A percentile compares a stretch with the other conserved stretches of the same genome.
Conservation (phyloP, 2,888 invertebrate species). For the Minunthozetes semirufus region DNA sequence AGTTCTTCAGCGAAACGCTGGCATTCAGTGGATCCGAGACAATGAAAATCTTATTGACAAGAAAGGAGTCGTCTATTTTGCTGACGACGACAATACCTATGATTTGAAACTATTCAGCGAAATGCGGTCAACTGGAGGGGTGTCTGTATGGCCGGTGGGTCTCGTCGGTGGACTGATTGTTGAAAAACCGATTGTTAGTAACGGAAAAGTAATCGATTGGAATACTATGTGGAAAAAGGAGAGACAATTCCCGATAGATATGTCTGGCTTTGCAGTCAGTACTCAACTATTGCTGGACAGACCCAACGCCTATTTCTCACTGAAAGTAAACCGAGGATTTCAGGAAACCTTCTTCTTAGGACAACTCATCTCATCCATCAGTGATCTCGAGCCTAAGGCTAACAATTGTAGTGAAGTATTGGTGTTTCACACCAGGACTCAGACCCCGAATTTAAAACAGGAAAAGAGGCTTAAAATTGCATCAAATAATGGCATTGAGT, state of each 20-base stretch:
- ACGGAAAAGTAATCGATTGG: constrained; percentile 67
- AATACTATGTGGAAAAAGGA: constrained; percentile 60
- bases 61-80: constrained; percentile 78
- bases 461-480: constrained; percentile 55
- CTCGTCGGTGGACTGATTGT: constrained; percentile 90
- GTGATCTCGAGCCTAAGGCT: constrained; percentile 81
- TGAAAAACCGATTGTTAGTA: constrained; percentile 73
- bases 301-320: constrained; percentile 69
- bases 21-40: constrained; percentile 66
- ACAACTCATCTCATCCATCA: constrained; percentile 58
- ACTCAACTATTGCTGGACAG: constrained; percentile 63
- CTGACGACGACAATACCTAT: constrained; percentile 96
- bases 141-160: constrained; percentile 62
- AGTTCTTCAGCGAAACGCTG: constrained; percentile 74
- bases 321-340: constrained; percentile 76
- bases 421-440: constrained; percentile 98
- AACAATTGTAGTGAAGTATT: constrained; percentile 79
- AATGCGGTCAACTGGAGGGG: constrained; percentile 52
- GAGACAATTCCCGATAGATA: constrained; percentile 89
- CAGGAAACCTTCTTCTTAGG: constrained; percentile 78
- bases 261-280: constrained; percentile 93
- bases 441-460: constrained; percentile 68
- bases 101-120: constrained; percentile 80
- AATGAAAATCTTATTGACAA: constrained; percentile 54
- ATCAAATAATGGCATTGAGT: background rate